phyloP scores from a whole-genome alignment of 2,113 vertebrate species.

The Ceyx melanurus region DNA sequence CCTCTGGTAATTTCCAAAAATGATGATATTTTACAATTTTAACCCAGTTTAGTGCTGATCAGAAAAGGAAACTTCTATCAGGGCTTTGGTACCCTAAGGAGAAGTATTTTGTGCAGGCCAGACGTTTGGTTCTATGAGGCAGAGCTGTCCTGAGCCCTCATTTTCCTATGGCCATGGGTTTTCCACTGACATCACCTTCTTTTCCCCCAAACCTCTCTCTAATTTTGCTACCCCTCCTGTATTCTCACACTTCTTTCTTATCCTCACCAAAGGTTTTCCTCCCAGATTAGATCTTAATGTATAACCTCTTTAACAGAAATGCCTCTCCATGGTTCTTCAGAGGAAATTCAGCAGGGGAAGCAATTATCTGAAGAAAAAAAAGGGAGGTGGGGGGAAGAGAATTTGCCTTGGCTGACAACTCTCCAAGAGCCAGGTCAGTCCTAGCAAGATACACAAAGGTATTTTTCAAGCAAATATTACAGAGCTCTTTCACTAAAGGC shows the following conservation, averaged over 20 bases:
- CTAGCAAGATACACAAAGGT: neutral
- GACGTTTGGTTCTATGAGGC: neutral
- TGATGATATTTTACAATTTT: neutral
- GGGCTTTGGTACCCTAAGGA: neutral
- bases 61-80: neutral
- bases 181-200: neutral
- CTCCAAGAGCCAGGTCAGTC: neutral
- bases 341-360: neutral
- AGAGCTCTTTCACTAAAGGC: slow-evolving; percentile 9
- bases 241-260: neutral
- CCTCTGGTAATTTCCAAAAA: neutral
- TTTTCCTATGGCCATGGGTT: neutral
- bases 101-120: neutral
- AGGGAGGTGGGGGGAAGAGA: accelerated
- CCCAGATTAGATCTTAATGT: neutral
- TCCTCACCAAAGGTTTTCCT: neutral
- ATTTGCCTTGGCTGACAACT: neutral
- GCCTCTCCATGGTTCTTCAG: neutral
- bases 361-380: neutral
- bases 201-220: neutral
- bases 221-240: neutral
- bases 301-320: neutral
- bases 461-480: slow-evolving; percentile 39
- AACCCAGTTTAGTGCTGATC: neutral
- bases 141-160: neutral